phyloP scores from a whole-genome alignment of 2,113 vertebrate genomes.

The Lichenostomus cassidix region DNA sequence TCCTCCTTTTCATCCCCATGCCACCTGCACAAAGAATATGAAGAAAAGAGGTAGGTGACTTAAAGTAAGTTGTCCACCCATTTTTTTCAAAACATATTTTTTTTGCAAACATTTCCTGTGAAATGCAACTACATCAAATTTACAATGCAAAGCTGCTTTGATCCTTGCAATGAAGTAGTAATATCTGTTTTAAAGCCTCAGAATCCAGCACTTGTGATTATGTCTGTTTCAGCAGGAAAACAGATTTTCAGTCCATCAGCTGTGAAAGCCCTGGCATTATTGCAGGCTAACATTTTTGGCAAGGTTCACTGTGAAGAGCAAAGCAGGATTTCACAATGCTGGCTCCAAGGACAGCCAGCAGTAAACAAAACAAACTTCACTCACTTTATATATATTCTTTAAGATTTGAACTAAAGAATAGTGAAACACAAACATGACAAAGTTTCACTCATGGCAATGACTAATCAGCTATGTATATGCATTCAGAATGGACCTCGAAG shows the following conservation, averaged over 20 bases:
- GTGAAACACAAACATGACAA: neutral
- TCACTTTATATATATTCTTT: neutral
- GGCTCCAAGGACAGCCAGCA: neutral
- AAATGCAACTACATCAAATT: neutral
- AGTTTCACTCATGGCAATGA: neutral
- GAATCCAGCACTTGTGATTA: neutral
- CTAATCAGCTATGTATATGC: neutral
- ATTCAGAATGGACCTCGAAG: neutral
- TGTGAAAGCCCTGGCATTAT: constrained; percentile 17
- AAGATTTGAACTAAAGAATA: neutral
- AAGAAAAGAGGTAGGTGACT: neutral
- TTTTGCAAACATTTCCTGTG: neutral
- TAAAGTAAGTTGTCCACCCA: neutral
- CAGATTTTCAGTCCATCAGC: constrained; percentile 6
- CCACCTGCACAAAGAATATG: neutral
- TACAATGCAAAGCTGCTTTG: neutral
- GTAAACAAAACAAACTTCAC: neutral
- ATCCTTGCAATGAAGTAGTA: neutral
- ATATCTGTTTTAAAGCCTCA: neutral
- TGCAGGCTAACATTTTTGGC: neutral
- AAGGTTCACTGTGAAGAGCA: neutral
- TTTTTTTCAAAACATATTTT: neutral
- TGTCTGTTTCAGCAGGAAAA: neutral
- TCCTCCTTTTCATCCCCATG: neutral
- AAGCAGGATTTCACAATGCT: neutral